A percentile compares a stretch with the other conserved stretches of the same genome.
Conservation (phyloP, 2,113 vertebrate species). For the Oreochromis aureus region DNA sequence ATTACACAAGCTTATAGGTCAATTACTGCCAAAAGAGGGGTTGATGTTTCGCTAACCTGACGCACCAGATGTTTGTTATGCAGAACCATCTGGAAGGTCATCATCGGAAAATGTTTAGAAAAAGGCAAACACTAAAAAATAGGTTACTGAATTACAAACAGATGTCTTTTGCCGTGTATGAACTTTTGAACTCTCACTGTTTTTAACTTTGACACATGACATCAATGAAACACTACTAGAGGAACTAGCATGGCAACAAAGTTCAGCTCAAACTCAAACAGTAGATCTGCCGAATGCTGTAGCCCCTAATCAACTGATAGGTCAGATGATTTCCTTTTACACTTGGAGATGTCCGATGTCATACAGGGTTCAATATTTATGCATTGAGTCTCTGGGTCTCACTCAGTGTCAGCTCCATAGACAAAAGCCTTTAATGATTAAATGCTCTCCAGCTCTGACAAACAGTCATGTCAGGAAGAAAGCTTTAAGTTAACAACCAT, state of each 20-base stretch:
- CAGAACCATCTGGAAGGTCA: neutral
- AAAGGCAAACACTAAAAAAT: neutral
- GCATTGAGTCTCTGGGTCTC: neutral
- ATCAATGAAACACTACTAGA: neutral
- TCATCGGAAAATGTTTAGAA: neutral
- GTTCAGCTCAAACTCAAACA: neutral
- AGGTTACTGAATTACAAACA: neutral
- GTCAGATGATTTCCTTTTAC: neutral
- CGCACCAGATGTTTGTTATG: neutral
- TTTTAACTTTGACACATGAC: neutral
- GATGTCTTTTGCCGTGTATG: neutral
- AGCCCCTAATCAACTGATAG: neutral
- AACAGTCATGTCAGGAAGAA: neutral
- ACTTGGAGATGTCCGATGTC: neutral
- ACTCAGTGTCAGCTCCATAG: neutral
- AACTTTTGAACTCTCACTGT: neutral
- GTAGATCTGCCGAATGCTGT: neutral
- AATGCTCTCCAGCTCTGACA: neutral
- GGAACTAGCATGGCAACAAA: neutral
- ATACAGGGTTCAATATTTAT: neutral
- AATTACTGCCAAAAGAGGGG: accelerated
- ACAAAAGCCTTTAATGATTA: neutral
- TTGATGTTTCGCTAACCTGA: neutral
- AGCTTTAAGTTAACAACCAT: neutral
- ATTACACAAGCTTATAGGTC: neutral